Conservation (phyloP, 2,888 invertebrate species). For the Melolontha melolontha region DNA sequence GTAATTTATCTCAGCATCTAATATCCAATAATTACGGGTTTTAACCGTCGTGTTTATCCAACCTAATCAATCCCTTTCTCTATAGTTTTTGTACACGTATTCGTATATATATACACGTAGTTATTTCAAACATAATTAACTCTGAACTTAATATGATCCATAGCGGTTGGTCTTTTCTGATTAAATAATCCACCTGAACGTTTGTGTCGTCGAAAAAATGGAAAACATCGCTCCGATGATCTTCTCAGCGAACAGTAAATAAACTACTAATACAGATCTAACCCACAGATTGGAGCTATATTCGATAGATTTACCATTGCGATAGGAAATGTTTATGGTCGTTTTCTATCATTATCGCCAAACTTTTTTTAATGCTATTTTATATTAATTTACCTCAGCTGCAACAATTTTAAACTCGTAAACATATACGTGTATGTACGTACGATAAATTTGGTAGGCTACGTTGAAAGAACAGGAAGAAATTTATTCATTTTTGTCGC, state of each 20-base stretch:
- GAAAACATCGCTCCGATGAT: constrained; percentile 18
- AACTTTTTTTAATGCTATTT: too few species aligned
- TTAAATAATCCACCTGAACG: neutral
- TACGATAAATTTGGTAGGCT: too few species aligned
- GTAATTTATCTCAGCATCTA: constrained; percentile 24
- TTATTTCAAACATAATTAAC: too few species aligned
- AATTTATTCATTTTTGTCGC: too few species aligned
- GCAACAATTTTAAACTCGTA: constrained; percentile 12
- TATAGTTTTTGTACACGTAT: too few species aligned
- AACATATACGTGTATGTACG: neutral
- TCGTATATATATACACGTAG: too few species aligned
- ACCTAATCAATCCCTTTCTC: too few species aligned
- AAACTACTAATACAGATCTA: constrained; percentile 17
- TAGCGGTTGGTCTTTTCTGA: too few species aligned
- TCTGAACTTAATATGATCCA: too few species aligned
- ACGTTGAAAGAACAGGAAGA: too few species aligned
- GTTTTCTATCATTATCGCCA: too few species aligned
- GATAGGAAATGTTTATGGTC: neutral
- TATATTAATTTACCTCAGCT: constrained; percentile 18
- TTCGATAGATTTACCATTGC: constrained; percentile 17
- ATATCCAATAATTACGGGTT: constrained; percentile 23
- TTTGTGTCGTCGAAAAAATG: constrained; percentile 19
- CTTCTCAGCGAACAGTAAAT: constrained; percentile 12
- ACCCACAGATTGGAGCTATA: constrained; percentile 6
- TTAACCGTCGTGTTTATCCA: constrained; percentile 13